Evolutionary conservation across 2,797 vertebrate genomes (phyloP), one percentile per base, ranked within the genome.

Genomic region (Fistularia tabacaria): DNA sequence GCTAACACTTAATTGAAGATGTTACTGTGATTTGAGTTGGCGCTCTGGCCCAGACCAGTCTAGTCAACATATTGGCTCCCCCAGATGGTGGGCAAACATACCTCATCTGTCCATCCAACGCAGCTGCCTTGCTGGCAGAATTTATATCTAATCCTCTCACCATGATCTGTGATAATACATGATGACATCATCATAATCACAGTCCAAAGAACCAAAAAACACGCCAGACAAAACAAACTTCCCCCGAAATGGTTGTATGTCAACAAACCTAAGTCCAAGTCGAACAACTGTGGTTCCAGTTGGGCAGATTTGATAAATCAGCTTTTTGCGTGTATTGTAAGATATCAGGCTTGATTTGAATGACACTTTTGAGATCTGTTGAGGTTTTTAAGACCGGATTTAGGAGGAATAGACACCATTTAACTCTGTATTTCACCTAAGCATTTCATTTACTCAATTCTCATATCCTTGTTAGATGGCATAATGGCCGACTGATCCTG

Each of bases 121-220:
- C 78, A 62, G 65, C 80, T 68, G 73, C 74, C 62, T 73, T 71
- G 69, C 75, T 73, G 71, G 69, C 76, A 78, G 57, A 73, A 74
- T 71, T 7, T 6, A 39, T 46, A 8, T 61, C 64, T 85, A 82
- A 88, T 85, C 88, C 82, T 84, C 78, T 87, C 85, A 80, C 61
- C 50, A 50, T 38, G 69, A 81, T 85, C 62, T 71, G 69, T 55
- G 73, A 83, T 78, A 78, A 85, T 79, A 74, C 81, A 77, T 10
- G 60, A 79, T 78, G 80, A 82, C 80, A 81, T 71, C 64, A 59
- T 80, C 74, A 46, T 86, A 52, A 77, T 80, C 61, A 10, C 59
- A 64, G 65, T 79, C 69, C 58, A 74, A 53, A 51, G 58, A 73
- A 52, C 57, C 52, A 72, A 57, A 66, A 80, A 64, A 62, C 57